Evolutionary conservation across 2,888 invertebrate genomes (phyloP), one percentile per base, ranked within the genome.

Genomic region (Elysia crispata): DNA sequence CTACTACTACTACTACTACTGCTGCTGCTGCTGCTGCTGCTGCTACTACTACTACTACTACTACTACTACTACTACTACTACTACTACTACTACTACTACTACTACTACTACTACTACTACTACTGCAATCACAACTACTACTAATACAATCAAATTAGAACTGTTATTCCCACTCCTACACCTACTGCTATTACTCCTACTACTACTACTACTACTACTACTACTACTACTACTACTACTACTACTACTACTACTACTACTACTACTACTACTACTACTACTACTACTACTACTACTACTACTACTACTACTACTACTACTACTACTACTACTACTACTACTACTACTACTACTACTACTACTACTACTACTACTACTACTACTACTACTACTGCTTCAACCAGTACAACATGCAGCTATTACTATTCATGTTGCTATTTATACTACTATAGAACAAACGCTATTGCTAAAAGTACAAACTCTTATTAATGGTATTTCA

Each of bases 291-390:
- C 49, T 76, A 64, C 64, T 64, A 33, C 66, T 64, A 33, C 66
- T 49, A 66, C 64, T 49, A 64, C 64, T 66, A 76, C 49, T 76
- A 66, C 66, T 66, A 41, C 76, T 76, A 66, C 66, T 66, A 33
- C 76, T 76, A 73, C 73, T 73, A 73, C 54, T 73, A 73, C 73
- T 50, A 73, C 73, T 73, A 73, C 73, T 73, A 73, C 73, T 50
- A 54, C 73, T 73, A 73, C 73, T 73, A 73, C 73, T 73, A 73
- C 73, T 73, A 54, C 73, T 50, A 73, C 73, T 76, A 49, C 76
- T 66, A 66, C 76, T 41, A 49, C 76, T 64, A 66, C 33, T 75
- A 30, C 60, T 75, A 57, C 57, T 75, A 60, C 60, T 75, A 60
- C 60, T 75, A 62, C 33, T 75, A 60, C 60, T 62, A 60, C 33